A percentile compares a stretch with the other conserved stretches of the same genome.
These are phyloP conservation scores for Hermetia illucens DNA, from an alignment of 1,140 invertebrate genomes.

Conservation along the genomic window DNA sequence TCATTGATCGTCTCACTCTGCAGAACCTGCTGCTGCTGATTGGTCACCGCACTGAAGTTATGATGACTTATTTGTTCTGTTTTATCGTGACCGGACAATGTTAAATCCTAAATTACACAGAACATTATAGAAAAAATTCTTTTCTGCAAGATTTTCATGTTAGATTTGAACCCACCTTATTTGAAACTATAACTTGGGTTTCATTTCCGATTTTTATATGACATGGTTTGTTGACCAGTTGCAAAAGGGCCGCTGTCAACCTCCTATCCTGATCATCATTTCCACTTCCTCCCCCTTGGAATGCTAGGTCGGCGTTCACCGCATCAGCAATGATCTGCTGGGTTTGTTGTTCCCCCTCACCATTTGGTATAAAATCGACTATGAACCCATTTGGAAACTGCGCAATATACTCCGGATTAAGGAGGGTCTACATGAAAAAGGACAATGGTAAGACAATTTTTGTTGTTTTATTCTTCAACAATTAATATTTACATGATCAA, in stretches of 20 bases:
- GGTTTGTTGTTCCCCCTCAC: neutral
- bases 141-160: too few species aligned
- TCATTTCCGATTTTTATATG: neutral
- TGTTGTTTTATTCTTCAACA: neutral
- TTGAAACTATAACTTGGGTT: neutral
- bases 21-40: too few species aligned
- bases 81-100: too few species aligned
- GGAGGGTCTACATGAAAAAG: neutral
- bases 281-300: too few species aligned
- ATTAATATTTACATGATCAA: neutral
- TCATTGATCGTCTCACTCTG: too few species aligned
- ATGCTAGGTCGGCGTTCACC: neutral
- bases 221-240: neutral
- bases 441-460: too few species aligned
- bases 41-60: too few species aligned
- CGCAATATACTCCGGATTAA: neutral
- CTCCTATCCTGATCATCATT: neutral
- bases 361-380: neutral
- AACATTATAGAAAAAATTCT: too few species aligned
- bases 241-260: neutral
- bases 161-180: neutral
- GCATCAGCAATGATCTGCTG: neutral
- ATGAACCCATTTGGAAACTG: neutral
- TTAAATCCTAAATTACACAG: too few species aligned
- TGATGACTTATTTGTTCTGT: too few species aligned